Conservation (phyloP, 1,140 invertebrate species). For the Zophobas atratus region DNA sequence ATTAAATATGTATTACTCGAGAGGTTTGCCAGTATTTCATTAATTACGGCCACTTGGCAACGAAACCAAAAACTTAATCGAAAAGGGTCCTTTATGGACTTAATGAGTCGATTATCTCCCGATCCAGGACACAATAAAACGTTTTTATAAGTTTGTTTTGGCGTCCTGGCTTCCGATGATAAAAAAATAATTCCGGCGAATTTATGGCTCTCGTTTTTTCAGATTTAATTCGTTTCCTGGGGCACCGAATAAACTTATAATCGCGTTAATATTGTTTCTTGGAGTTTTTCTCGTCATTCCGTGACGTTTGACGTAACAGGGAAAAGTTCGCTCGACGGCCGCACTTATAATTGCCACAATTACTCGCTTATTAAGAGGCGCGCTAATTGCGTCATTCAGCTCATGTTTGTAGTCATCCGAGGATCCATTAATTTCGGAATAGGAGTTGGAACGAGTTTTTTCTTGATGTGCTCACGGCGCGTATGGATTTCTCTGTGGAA, state of each 20-base stretch:
- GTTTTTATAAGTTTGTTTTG: slow-evolving; percentile 4
- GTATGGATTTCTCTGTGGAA: neutral
- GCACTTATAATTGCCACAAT: slow-evolving; percentile 8
- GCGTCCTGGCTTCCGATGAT: neutral
- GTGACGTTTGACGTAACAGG: neutral
- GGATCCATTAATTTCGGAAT: neutral
- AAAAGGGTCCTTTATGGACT: neutral
- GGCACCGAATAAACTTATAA: neutral
- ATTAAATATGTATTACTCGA: slow-evolving; percentile 32
- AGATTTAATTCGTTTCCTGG: slow-evolving; percentile 1
- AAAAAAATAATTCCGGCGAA: neutral
- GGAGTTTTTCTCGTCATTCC: neutral
- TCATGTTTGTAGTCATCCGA: no score
- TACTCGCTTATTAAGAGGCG: slow-evolving; percentile 3
- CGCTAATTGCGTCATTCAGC: no score
- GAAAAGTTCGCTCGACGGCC: slow-evolving; percentile 13
- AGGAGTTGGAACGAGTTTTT: neutral
- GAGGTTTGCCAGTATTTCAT: slow-evolving; percentile 31
- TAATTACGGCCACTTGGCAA: slow-evolving; percentile 23
- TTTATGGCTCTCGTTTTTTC: neutral
- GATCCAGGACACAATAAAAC: neutral
- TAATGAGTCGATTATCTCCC: slow-evolving; percentile 13
- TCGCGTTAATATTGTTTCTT: neutral
- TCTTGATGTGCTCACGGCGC: neutral
- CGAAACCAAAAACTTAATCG: slow-evolving; percentile 25